Percentiles rank a stretch among this genome's conserved stretches.
phyloP scores from a whole-genome alignment of 1,140 invertebrate genomes.

The Phocides pigmalion region DNA sequence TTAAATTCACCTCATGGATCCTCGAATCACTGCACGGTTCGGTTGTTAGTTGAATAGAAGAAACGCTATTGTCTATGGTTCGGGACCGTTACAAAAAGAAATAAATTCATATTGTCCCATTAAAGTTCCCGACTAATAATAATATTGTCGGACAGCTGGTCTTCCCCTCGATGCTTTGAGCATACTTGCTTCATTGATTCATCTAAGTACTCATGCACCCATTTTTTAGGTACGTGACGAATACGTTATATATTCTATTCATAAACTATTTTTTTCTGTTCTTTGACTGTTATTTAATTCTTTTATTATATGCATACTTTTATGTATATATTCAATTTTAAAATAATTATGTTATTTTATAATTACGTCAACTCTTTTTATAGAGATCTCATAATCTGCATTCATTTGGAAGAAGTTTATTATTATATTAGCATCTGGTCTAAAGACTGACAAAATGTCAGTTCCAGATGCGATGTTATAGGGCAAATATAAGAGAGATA shows the following conservation, averaged over 20 bases:
- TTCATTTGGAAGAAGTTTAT: neutral
- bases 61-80: slow-evolving; percentile 41
- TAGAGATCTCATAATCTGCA: neutral
- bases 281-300: neutral
- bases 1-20: slow-evolving; percentile 35
- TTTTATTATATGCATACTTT: neutral
- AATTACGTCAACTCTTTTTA: neutral
- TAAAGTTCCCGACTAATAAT: slow-evolving; percentile 38
- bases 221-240: neutral
- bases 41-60: slow-evolving; percentile 39
- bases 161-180: slow-evolving; percentile 1
- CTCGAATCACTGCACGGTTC: slow-evolving; percentile 16
- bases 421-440: slow-evolving; percentile 4
- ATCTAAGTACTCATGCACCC: neutral
- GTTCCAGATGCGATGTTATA: slow-evolving; percentile 2
- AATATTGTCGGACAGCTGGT: neutral
- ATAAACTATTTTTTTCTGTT: neutral
- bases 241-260: neutral
- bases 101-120: slow-evolving; percentile 40
- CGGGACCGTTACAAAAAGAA: slow-evolving; percentile 46
- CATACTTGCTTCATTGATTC: neutral
- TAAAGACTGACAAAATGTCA: neutral
- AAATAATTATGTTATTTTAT: neutral
- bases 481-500: slow-evolving; percentile 6
- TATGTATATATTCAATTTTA: neutral